Evolutionary conservation across 2,797 vertebrate species (phyloP), one percentile per base, ranked within the genome.

Genomic region (Scomberomorus guttatus): DNA sequence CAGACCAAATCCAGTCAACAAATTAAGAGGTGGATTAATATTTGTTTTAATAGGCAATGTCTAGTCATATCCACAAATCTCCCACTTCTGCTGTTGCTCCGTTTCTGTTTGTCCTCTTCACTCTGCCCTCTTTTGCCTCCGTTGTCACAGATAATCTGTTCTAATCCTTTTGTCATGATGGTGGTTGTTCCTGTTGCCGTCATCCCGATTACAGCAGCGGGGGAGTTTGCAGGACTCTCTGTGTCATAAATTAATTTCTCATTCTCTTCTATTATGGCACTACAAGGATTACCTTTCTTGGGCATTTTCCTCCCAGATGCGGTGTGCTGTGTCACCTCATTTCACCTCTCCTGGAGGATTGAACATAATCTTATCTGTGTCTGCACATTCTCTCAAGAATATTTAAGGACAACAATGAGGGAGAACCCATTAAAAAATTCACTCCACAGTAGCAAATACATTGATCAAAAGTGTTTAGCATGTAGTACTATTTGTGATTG

Each of bases 121-220:
- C 32, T 9, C 34, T 71, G 46, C 79, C 50, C 75, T 66, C 48
- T 60, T 83, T 79, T 67, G 5, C 18, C 12, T 63, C 60, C n/a
- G 5, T 44, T 67, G 42, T 74, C 58, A 42, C 59, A 51, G 66
- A 84, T 89, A 75, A 90, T 91, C 84, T 82, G 2, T 20, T 79
- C 29, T 89, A 84, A 92, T 92, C 87, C 66, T 18, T 20, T 59
- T 80, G 52, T 74, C 67, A 56, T 61, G 25, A 68, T 65, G 25
- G 58, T 63, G n/a, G 29, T 57, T 83, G 61, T 66, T 73, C 59
- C 52, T 67, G 56, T 70, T 60, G 70, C 59, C 79, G 46, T 74
- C 62, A 69, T 77, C 69, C 48, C 83, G 64, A 81, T 89, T 83
- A 71, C 48, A 77, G 61, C 44, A 64, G 52, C 27, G 32, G 42